Evolutionary conservation across 2,113 vertebrate species (phyloP).

Genomic region (Ictidomys tridecemlineatus): DNA sequence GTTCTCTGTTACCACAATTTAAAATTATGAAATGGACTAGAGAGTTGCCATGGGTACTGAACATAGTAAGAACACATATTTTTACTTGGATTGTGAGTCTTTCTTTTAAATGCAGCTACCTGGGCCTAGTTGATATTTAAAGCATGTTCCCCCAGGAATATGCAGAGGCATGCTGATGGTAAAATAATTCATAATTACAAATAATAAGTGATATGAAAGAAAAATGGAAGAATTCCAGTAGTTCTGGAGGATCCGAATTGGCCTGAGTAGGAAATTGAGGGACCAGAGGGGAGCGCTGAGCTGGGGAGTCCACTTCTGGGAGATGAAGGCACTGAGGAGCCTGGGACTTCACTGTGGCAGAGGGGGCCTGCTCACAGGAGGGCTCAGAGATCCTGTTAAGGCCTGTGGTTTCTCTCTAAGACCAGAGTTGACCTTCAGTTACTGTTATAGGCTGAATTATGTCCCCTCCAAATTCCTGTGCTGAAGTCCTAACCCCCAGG

Average conservation of each 20-base stretch:
- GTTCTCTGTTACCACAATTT: not conserved
- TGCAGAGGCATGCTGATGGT: fast-evolving
- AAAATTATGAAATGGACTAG: not conserved
- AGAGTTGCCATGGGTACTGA: not conserved
- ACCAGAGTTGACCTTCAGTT: not conserved
- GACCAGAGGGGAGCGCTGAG: not conserved
- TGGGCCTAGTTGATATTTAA: not conserved
- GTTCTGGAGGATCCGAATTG: not conserved
- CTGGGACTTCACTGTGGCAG: fast-evolving
- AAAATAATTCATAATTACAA: not conserved
- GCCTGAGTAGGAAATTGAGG: not conserved
- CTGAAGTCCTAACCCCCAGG: not conserved
- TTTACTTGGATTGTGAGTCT: not conserved
- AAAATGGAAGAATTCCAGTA: not conserved
- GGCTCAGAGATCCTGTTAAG: too few relatives aligned
- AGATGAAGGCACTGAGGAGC: too few relatives aligned
- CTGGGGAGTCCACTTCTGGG: fast-evolving
- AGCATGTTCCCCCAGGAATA: not conserved
- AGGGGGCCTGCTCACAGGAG: fast-evolving
- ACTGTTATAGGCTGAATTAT: too few relatives aligned
- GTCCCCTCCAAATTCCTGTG: not conserved
- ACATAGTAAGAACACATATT: not conserved
- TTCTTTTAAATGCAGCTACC: not conserved
- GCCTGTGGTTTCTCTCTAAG: not conserved
- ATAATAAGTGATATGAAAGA: not conserved